Percentiles rank a stretch among this genome's conserved stretches.
phyloP scores from a whole-genome alignment of 1,140 invertebrate genomes.

The Drosophila fuyamai region DNA sequence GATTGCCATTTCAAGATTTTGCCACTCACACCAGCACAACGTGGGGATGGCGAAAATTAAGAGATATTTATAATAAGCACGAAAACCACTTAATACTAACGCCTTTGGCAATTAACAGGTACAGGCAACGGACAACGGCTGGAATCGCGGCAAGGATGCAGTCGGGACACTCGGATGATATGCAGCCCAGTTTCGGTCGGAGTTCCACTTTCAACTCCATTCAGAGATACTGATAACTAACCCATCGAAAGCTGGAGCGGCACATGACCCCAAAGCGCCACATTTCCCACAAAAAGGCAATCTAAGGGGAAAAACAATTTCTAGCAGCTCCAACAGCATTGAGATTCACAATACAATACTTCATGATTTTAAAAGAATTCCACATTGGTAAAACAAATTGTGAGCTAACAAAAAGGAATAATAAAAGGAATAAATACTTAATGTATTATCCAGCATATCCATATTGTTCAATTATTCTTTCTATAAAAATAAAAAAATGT shows the following conservation, averaged over 20 bases:
- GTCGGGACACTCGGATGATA: constrained; percentile 41
- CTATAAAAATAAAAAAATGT: too few relatives aligned
- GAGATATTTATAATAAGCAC: constrained; percentile 85
- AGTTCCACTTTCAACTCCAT: constrained; percentile 9
- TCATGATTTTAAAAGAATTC: background rate
- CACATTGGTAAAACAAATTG: background rate
- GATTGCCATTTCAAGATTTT: constrained; percentile 83
- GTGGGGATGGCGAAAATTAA: constrained; percentile 79
- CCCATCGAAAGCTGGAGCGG: background rate
- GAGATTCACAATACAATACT: background rate
- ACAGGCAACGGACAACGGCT: constrained; percentile 49
- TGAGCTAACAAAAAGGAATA: too few relatives aligned
- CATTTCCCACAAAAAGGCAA: constrained; percentile 5
- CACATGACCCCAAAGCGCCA: constrained; percentile 38
- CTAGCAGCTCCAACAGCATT: background rate
- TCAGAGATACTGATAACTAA: background rate
- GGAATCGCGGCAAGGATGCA: constrained; percentile 46
- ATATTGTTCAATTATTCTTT: too few relatives aligned
- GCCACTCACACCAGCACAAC: constrained; percentile 30
- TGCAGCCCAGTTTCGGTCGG: constrained; percentile 22
- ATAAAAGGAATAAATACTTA: too few relatives aligned
- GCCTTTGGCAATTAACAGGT: constrained; percentile 84
- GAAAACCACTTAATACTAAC: constrained; percentile 85
- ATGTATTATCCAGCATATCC: too few relatives aligned
- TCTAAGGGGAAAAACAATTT: background rate